Percentiles rank a stretch among this genome's conserved stretches.
These are phyloP conservation scores for Artibeus jamaicensis DNA, from an alignment of 2,797 vertebrate genomes.

Conservation along the genomic window DNA sequence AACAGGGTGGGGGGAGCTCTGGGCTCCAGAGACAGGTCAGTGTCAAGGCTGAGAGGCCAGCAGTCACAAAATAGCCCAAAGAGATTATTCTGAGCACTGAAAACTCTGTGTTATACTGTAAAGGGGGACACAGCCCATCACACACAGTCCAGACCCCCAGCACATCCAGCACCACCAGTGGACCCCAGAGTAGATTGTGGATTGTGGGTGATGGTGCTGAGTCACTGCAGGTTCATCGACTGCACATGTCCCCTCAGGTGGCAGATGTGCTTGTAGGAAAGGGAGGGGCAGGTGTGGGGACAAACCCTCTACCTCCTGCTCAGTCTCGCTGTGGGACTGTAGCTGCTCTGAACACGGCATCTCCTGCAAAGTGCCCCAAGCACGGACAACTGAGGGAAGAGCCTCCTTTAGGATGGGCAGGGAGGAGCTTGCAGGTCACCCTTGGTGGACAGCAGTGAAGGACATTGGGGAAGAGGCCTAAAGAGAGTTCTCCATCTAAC, in stretches of 20 bases:
- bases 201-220: background rate
- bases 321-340: background rate
- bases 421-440: background rate
- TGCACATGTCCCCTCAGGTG: no score
- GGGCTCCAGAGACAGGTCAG: background rate
- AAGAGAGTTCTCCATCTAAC: background rate
- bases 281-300: accelerated
- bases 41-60: background rate
- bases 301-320: background rate
- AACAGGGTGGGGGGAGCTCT: accelerated
- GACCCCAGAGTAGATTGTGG: no score
- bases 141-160: background rate
- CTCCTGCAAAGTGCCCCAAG: background rate
- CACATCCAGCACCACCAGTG: no score
- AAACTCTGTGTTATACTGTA: background rate
- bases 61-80: background rate
- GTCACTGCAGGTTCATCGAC: no score
- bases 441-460: background rate
- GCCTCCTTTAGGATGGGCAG: accelerated
- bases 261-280: accelerated
- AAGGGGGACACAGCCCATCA: background rate
- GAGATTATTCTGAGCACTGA: background rate
- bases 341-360: background rate
- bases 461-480: no score
- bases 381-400: background rate